Evolutionary conservation across 92 coral and sea anemone species (phyloP).

Genomic region (Bergia puertoricense): DNA sequence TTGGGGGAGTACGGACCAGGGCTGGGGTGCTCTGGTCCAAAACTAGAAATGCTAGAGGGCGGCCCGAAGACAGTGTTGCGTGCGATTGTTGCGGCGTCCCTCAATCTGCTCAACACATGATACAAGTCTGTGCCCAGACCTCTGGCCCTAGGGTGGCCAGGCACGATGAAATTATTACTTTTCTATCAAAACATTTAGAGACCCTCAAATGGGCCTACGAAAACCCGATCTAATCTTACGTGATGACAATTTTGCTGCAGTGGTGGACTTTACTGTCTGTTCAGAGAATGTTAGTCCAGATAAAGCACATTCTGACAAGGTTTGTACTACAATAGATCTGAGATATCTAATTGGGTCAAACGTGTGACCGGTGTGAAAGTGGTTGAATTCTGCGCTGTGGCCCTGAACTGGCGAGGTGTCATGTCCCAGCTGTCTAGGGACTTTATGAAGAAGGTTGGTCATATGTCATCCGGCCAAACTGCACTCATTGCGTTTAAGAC

Average conservation of each 20-base stretch:
- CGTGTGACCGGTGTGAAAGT: neutral
- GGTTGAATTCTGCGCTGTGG: constrained; percentile 25
- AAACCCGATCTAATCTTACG: constrained; percentile 4
- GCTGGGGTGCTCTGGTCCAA: constrained; percentile 17
- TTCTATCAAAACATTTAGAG: neutral
- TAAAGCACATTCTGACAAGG: constrained; percentile 31
- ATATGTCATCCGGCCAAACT: neutral
- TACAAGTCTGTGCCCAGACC: constrained; percentile 38
- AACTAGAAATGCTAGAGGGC: constrained; percentile 15
- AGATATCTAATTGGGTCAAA: constrained; percentile 26
- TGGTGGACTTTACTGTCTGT: constrained; percentile 4
- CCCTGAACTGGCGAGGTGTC: constrained; percentile 27
- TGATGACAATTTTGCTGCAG: constrained; percentile 2
- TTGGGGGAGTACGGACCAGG: constrained; percentile 23
- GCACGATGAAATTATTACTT: constrained; percentile 12
- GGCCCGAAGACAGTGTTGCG: neutral
- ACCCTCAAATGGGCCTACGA: constrained; percentile 11
- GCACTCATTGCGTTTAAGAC: neutral
- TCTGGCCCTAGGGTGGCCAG: constrained; percentile 24
- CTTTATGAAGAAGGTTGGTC: neutral
- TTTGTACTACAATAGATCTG: constrained; percentile 33
- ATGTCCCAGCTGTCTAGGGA: constrained; percentile 8
- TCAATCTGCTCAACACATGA: constrained; percentile 37
- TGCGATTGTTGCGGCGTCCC: constrained; percentile 32
- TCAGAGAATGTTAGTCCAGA: constrained; percentile 23